These are phyloP conservation scores for Archocentrus centrarchus DNA, from an alignment of 2,113 vertebrate species.

Conservation along the genomic window DNA sequence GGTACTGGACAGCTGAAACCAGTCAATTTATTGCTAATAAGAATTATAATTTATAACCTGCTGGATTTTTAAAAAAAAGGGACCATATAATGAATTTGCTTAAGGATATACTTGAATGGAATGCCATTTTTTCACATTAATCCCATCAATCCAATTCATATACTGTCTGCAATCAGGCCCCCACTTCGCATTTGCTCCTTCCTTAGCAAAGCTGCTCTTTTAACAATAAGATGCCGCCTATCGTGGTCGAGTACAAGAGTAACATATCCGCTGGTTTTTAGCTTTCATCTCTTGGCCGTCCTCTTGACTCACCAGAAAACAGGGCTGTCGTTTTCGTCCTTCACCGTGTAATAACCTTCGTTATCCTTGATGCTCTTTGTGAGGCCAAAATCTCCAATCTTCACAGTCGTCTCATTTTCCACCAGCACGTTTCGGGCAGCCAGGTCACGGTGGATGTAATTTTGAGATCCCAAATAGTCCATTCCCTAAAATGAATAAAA, in stretches of 20 bases:
- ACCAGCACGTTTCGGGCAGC: conserved; percentile 96
- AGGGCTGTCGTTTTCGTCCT: conserved; percentile 93
- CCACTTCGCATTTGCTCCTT: too few species aligned
- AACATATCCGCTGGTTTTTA: neutral
- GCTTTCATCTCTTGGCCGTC: neutral
- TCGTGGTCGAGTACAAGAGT: neutral
- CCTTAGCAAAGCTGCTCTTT: neutral
- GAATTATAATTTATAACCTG: neutral
- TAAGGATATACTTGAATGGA: neutral
- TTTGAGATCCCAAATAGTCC: conserved; percentile 92
- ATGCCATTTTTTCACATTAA: neutral
- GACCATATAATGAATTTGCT: neutral
- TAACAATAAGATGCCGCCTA: neutral
- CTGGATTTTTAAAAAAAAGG: neutral
- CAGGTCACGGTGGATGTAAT: conserved; percentile 95
- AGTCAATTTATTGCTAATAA: neutral
- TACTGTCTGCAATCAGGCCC: neutral
- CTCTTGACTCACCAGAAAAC: conserved; percentile 89
- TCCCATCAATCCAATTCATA: neutral
- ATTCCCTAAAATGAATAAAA: conserved; percentile 85
- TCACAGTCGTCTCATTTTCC: conserved; percentile 92
- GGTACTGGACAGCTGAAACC: neutral
- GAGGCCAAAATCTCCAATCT: conserved; percentile 97
- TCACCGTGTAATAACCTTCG: conserved; percentile 96
- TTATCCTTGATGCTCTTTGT: conserved; percentile 96